Evolutionary conservation across 35 echinoderm and acorn worm genomes (phyloP).

Genomic region (Apostichopus californicus): DNA sequence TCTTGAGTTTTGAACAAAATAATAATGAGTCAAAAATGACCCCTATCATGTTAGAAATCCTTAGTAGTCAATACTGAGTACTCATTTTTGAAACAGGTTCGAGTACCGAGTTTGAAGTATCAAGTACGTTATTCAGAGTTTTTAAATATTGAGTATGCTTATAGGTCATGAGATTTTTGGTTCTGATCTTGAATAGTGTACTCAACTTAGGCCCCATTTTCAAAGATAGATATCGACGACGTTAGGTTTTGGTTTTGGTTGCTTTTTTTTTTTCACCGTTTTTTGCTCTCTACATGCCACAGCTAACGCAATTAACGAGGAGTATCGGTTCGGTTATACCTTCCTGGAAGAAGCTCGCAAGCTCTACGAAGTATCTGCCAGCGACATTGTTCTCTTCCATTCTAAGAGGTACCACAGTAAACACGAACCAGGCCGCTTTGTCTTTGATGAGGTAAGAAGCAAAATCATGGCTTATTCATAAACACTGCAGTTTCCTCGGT

Average conservation of each 20-base stretch:
- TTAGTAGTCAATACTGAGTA: too few species aligned
- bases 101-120: too few species aligned
- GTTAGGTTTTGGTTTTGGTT: too few species aligned
- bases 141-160: too few species aligned
- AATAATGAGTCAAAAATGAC: too few species aligned
- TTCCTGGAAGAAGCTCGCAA: conserved; percentile 75
- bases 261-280: not conserved
- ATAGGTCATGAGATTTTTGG: too few species aligned
- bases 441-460: conserved; percentile 75
- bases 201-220: too few species aligned
- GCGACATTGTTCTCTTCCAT: conserved; percentile 80
- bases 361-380: conserved; percentile 74
- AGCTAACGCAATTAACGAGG: conserved; percentile 85
- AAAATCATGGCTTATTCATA: not conserved
- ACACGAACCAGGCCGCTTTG: conserved; percentile 86
- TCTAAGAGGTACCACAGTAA: conserved; percentile 90
- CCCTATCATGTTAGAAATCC: not conserved
- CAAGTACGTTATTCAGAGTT: too few species aligned
- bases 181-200: too few species aligned
- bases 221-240: too few species aligned
- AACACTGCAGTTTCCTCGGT: not conserved
- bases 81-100: too few species aligned
- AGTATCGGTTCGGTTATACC: conserved; percentile 82
- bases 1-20: too few species aligned
- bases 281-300: not conserved